phyloP scores from a whole-genome alignment of 2,797 vertebrate species.

The Choloepus didactylus region DNA sequence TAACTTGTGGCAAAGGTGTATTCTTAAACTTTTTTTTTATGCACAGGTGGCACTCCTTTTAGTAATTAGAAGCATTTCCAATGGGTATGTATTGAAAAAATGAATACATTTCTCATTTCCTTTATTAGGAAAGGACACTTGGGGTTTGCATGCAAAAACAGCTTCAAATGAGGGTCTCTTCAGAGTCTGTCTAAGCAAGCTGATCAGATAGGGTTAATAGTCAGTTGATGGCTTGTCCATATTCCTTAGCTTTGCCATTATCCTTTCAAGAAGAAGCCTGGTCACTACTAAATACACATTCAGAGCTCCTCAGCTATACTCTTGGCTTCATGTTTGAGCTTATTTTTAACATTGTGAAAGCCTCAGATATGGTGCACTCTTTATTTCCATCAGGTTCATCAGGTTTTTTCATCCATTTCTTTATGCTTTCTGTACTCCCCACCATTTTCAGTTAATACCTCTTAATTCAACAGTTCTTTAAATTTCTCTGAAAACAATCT shows the following conservation, averaged over 20 bases:
- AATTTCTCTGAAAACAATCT: not conserved
- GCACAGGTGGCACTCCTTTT: not conserved
- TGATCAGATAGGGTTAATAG: not conserved
- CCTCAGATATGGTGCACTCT: not conserved
- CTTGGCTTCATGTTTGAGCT: not conserved
- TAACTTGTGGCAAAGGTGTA: not conserved
- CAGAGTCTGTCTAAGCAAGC: not conserved
- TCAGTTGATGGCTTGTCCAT: not conserved
- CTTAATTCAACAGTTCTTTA: slow-evolving; percentile 4
- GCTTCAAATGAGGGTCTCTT: not conserved
- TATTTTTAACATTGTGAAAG: not conserved
- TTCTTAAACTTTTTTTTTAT: slow-evolving; percentile 7
- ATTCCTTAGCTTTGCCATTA: slow-evolving; percentile 8
- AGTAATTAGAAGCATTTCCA: not conserved
- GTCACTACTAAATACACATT: not conserved
- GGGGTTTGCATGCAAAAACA: not conserved
- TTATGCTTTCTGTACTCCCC: not conserved
- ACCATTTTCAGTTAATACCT: not conserved
- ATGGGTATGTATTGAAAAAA: not conserved
- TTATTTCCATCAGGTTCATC: not conserved
- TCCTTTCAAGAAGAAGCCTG: slow-evolving; percentile 30
- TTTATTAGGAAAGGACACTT: not conserved
- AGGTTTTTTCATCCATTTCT: not conserved
- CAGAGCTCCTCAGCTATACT: not conserved
- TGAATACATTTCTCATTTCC: not conserved